Percentiles rank a stretch among this genome's conserved stretches.
Conservation (phyloP, 2,113 vertebrate species). For the Alosa alosa region DNA sequence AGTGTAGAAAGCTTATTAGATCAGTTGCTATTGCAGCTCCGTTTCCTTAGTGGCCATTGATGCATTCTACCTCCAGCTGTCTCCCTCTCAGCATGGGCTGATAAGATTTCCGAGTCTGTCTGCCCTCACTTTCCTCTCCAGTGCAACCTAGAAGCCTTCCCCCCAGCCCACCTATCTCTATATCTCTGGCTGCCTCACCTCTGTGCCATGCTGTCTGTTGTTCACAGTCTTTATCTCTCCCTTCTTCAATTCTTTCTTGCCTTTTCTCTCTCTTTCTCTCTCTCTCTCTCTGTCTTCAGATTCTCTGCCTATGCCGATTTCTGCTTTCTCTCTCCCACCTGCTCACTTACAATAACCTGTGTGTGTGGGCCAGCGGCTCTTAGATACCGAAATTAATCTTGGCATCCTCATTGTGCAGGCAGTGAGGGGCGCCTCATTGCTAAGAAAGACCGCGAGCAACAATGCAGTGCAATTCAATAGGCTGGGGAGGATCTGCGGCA, state of each 20-base stretch:
- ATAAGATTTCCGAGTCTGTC: neutral
- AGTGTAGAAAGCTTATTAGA: conserved; percentile 45
- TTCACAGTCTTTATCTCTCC: neutral
- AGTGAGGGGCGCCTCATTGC: neutral
- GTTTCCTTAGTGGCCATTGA: conserved; percentile 7
- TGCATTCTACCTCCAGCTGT: neutral
- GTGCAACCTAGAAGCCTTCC: neutral
- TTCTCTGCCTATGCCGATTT: neutral
- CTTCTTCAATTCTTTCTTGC: neutral
- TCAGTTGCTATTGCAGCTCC: conserved; percentile 45
- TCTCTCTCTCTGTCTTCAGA: neutral
- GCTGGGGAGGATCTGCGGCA: neutral
- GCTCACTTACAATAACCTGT: neutral
- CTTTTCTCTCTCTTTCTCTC: neutral
- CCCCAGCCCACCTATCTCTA: too few species aligned
- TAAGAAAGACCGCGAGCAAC: neutral
- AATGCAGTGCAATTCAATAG: neutral
- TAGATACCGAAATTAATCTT: neutral
- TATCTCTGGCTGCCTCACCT: neutral
- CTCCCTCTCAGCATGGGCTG: conserved; percentile 23
- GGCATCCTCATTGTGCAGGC: neutral
- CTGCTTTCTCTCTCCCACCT: neutral
- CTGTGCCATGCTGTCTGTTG: neutral
- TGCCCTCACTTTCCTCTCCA: neutral
- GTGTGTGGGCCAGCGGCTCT: neutral